These are phyloP conservation scores for Columba janthina DNA, from an alignment of 2,113 vertebrate genomes.

Conservation along the genomic window DNA sequence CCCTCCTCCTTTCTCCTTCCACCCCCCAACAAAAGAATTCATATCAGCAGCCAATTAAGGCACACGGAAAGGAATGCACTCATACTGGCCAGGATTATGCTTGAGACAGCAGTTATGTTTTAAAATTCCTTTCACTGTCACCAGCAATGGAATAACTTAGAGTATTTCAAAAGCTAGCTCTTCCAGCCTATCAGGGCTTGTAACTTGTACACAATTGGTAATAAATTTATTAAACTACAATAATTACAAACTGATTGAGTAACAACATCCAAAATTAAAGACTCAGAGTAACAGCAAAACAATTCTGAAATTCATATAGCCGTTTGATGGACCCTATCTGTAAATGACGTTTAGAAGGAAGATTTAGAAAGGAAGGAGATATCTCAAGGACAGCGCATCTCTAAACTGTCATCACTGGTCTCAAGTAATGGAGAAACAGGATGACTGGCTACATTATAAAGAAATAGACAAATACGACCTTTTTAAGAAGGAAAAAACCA, in stretches of 20 bases:
- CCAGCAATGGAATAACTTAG: background rate
- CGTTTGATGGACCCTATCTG: background rate
- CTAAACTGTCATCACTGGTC: background rate
- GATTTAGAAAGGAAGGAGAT: background rate
- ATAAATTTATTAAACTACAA: background rate
- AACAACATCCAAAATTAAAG: background rate
- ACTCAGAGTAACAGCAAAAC: background rate
- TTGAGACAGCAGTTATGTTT: background rate
- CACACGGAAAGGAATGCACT: background rate
- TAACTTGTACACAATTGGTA: background rate
- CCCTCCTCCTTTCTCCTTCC: background rate
- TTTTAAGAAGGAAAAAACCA: background rate
- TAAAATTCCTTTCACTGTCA: background rate
- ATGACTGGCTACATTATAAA: slow-evolving; percentile 29
- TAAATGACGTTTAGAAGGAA: background rate
- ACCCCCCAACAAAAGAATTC: background rate
- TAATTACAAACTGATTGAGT: background rate
- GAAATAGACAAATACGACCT: slow-evolving; percentile 15
- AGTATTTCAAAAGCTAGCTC: background rate
- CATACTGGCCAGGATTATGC: background rate
- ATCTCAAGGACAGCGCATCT: background rate
- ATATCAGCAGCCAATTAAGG: background rate
- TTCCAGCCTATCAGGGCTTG: background rate
- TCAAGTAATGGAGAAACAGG: slow-evolving; percentile 2
- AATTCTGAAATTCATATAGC: background rate